phyloP scores from a whole-genome alignment of 2,888 invertebrate genomes.

The Lithophane ornitopus region DNA sequence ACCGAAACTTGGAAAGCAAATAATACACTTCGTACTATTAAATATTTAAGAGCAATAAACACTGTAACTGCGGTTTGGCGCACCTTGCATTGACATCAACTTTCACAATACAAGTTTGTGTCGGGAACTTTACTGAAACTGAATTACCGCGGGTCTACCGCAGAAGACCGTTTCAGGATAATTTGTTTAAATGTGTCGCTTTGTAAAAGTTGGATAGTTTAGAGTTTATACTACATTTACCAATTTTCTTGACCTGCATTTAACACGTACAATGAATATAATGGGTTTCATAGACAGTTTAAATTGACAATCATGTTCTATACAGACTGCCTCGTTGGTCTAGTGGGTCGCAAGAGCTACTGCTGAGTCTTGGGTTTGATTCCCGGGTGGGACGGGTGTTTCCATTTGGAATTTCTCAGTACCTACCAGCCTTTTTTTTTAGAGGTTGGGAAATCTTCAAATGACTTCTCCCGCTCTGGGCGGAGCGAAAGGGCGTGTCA shows the following conservation, averaged over 20 bases:
- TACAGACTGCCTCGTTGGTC: background rate
- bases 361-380: too few species aligned
- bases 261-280: background rate
- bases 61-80: conserved; percentile 14
- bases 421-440: too few species aligned
- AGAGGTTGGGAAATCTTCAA: too few species aligned
- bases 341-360: background rate
- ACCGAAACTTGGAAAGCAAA: background rate
- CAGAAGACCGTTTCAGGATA: conserved; percentile 11
- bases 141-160: conserved; percentile 22
- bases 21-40: background rate
- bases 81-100: conserved; percentile 58
- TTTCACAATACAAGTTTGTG: conserved; percentile 56
- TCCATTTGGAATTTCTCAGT: too few species aligned
- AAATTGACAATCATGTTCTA: background rate
- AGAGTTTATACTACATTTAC: background rate
- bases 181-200: conserved; percentile 25
- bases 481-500: too few species aligned
- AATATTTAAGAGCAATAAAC: conserved; percentile 30
- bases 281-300: background rate
- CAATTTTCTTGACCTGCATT: background rate
- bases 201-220: conserved; percentile 15
- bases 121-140: conserved; percentile 31
- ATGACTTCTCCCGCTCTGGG: too few species aligned
- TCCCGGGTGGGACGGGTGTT: too few species aligned